Evolutionary conservation across 1,140 invertebrate genomes (phyloP).

Genomic region (Hydropsyche tenuis): DNA sequence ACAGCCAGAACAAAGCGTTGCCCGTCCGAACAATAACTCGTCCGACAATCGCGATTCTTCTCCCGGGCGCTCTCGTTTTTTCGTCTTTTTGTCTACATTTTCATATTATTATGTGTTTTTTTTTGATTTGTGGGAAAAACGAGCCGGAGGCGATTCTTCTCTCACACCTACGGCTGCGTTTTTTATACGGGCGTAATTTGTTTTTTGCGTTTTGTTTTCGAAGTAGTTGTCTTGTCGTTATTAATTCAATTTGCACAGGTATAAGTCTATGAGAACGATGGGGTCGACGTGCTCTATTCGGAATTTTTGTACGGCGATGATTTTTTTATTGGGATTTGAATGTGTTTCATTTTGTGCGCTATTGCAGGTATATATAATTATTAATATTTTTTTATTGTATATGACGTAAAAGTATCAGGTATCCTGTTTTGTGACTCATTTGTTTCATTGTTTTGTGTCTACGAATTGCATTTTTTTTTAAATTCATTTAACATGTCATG

Average conservation of each 20-base stretch:
- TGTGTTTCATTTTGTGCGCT: too few relatives aligned
- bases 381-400: too few relatives aligned
- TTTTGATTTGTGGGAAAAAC: constrained; percentile 21
- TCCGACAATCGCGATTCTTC: constrained; percentile 7
- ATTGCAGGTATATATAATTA: too few relatives aligned
- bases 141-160: constrained; percentile 5
- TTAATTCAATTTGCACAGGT: constrained; percentile 21
- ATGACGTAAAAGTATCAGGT: too few relatives aligned
- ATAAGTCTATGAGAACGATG: not conserved
- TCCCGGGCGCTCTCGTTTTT: not conserved
- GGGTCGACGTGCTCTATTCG: not conserved
- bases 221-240: constrained; percentile 14
- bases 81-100: too few relatives aligned
- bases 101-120: not conserved
- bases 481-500: too few relatives aligned
- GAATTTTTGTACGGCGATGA: too few relatives aligned
- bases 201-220: not conserved
- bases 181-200: too few relatives aligned
- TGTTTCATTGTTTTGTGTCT: too few relatives aligned
- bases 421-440: too few relatives aligned
- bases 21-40: constrained; percentile 19
- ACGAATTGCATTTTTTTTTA: too few relatives aligned
- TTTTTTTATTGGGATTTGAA: too few relatives aligned
- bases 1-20: constrained; percentile 21
- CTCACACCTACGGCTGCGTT: not conserved